Base-by-base conservation (phyloP, 2,797 vertebrate species). In the Picus viridis region DNA sequence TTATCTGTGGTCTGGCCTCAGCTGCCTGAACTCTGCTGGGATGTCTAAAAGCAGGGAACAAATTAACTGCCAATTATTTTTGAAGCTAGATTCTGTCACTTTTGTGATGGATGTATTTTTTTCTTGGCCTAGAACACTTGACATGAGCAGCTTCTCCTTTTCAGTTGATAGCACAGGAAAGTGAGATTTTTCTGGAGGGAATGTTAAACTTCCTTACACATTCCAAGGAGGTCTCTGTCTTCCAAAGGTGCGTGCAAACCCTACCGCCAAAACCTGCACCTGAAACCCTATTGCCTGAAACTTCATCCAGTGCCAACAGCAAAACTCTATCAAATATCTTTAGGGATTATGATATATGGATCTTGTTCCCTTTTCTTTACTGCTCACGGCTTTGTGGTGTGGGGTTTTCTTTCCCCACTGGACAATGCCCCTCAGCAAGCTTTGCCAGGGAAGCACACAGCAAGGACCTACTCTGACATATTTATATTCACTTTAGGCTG, bases 61-160 rank as follows among this genome's bases (percentile, higher is more conserved):
- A 83, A 92, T 90, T 81, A 83, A 64, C 53, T 85, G n/a, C 34
- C 69, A 93, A 88, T 75, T 92, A 85, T 77, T 87, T 91, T 18
- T 91, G n/a, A 89, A 90, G 81, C 59, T 67, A 80, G 32, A 68
- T 88, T 54, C 49, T 62, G 32, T 70, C 57, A 76, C 19, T 95
- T 91, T 86, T 86, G 84, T 39, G 24, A 90, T 34, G 3, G 71
- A 89, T 54, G 39, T 43, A 18, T 41, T 74, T 95, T 95, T 91
- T 94, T 85, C 84, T 86, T 88, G 32, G 32, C 68, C 29, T 49
- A 43, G 17, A 70, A 76, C 64, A 70, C 64, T 87, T 75, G 32
- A 94, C 93, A 94, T 86, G 43, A 87, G 30, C 65, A 49, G 16
- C 0, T 85, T 80, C 87, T 72, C 23, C 61, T 82, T 81, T 78